phyloP scores from a whole-genome alignment of 2,888 invertebrate genomes.

The Allolobophora icterica region DNA sequence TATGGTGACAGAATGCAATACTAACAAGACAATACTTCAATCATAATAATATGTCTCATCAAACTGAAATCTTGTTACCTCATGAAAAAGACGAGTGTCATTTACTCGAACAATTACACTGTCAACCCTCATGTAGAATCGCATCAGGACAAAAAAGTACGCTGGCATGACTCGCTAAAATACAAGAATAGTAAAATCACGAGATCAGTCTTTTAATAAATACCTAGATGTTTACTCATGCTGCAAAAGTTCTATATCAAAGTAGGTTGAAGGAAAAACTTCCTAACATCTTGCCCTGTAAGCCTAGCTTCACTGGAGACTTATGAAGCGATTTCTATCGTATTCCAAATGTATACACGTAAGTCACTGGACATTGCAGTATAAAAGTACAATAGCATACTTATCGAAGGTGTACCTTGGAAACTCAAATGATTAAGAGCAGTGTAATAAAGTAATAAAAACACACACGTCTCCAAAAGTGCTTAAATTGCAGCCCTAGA shows the following conservation, averaged over 20 bases:
- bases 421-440: background rate
- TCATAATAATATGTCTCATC: background rate
- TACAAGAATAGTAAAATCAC: background rate
- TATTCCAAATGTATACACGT: background rate
- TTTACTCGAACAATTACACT: conserved; percentile 85
- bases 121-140: conserved; percentile 93
- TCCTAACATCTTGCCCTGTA: background rate
- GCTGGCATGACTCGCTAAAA: conserved; percentile 91
- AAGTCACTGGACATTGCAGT: background rate
- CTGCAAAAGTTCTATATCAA: background rate
- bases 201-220: background rate
- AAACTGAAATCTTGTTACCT: conserved; percentile 51
- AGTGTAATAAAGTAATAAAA: background rate
- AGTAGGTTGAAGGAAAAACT: too few species aligned
- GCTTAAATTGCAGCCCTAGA: too few species aligned
- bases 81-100: conserved; percentile 73
- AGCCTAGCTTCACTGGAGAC: background rate
- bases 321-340: background rate
- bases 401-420: background rate
- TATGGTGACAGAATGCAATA: background rate
- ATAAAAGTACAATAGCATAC: background rate
- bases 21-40: background rate
- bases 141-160: conserved; percentile 85
- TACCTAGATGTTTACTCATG: background rate
- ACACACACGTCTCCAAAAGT: background rate